These are phyloP conservation scores for Astreopora myriophthalma DNA, from an alignment of 64 coral and sea anemone species.

Conservation along the genomic window DNA sequence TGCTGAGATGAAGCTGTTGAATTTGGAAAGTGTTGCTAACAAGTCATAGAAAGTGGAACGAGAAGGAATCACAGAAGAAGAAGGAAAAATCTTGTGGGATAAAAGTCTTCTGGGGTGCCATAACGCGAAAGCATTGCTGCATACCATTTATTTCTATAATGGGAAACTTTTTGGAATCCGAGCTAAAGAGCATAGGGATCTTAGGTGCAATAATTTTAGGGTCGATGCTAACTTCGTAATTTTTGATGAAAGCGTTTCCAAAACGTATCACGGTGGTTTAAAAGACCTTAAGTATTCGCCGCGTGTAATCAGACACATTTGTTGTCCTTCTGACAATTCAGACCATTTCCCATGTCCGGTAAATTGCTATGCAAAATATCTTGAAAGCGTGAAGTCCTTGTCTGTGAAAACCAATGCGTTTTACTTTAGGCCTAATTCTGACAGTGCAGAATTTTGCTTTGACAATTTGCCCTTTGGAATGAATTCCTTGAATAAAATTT, in stretches of 20 bases:
- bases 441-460: neutral
- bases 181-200: no score
- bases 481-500: neutral
- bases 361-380: neutral
- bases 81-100: no score
- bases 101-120: no score
- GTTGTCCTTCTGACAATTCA: neutral
- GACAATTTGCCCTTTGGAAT: neutral
- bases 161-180: no score
- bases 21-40: no score
- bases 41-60: no score
- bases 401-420: neutral
- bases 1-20: no score
- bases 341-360: neutral
- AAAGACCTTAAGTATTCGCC: neutral
- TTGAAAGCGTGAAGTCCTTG: neutral
- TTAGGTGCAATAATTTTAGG: no score
- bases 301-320: neutral
- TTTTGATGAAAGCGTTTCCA: neutral
- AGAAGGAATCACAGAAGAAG: no score
- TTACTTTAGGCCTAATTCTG: neutral
- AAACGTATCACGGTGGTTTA: neutral
- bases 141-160: no score
- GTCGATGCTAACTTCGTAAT: no score
- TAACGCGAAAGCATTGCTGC: no score